Base-by-base conservation (phyloP, 2,797 vertebrate species). In the Eidolon dupreanum region DNA sequence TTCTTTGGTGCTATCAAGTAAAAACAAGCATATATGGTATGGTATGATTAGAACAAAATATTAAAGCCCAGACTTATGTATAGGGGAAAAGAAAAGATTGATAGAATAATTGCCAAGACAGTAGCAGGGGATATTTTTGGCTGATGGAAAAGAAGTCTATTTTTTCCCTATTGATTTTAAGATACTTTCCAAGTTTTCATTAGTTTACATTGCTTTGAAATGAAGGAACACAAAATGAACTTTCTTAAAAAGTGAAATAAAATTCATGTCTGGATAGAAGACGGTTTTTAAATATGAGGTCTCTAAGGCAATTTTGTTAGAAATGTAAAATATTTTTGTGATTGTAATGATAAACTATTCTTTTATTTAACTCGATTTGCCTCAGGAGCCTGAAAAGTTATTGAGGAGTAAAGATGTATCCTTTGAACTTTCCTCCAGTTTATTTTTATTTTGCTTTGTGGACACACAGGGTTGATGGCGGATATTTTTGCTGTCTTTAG, bases 211-310 rank as follows among this genome's bases (percentile, higher is more conserved):
- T 16, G 61, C 6, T 88, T 71, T 71, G 51, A 96, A 57, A 84
- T 53, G 24, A 65, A 66, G 63, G 28, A 10, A 7, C 63, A 49
- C 3, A 57, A 33, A 63, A 49, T 79, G 9, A 84, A 28, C 51
- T 88, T 84, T 61, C 83, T 88, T 74, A 63, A 90, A 85, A 74
- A n/a, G 26, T 24, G 90, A 71, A 71, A 71, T 57, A 68, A 88
- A 74, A 85, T 49, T 41, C 17, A 28, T 5, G 1, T 33, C 71
- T 28, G 6, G 8, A 53, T 8, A 38, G 36, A 91, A 53, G 24
- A 53, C 10, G 31, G 36, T n/a, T 73, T 95, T 55, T 49, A 6
- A 81, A 46, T 24, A 73, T 36, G 24, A 79, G n/a, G 15, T 33
- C 73, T 92, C 17, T 0, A 46, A 57, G 49, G 10, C 5, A 24